Evolutionary conservation across 1,140 invertebrate genomes (phyloP).

Genomic region (Drosophila kanapiae): DNA sequence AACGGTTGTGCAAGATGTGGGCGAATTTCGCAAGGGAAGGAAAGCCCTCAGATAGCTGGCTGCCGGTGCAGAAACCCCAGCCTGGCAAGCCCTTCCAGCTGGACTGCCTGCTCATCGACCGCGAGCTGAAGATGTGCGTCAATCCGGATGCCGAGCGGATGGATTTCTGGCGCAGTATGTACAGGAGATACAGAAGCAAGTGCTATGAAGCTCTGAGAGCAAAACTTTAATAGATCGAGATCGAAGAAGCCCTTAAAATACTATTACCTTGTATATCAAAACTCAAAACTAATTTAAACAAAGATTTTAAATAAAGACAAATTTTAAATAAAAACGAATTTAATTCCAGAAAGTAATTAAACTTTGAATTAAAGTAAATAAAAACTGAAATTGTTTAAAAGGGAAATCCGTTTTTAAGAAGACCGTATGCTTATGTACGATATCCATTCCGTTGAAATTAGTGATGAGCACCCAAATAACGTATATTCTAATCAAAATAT

Average conservation of each 20-base stretch:
- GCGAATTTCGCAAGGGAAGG: conserved; percentile 88
- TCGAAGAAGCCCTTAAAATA: background rate
- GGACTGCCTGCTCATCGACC: conserved; percentile 76
- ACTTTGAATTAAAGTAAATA: background rate
- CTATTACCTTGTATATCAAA: too few species aligned
- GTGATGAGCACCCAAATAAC: too few species aligned
- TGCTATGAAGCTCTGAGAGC: conserved; percentile 53
- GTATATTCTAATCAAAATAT: too few species aligned
- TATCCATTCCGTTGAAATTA: too few species aligned
- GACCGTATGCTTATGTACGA: background rate
- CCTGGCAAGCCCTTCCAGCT: conserved; percentile 47
- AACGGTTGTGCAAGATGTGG: conserved; percentile 87
- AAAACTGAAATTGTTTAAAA: background rate
- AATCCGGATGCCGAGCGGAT: conserved; percentile 84
- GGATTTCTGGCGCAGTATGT: conserved; percentile 83
- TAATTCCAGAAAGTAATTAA: too few species aligned
- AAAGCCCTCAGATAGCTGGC: conserved; percentile 75
- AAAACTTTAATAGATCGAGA: conserved; percentile 48
- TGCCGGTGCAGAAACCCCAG: conserved; percentile 48
- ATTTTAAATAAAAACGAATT: background rate
- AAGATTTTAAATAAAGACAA: background rate
- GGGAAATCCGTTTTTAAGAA: background rate
- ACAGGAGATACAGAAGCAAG: conserved; percentile 55
- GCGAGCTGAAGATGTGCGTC: conserved; percentile 57
- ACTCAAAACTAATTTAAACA: too few species aligned